Conservation (phyloP, 2,797 vertebrate species). For the Meda fulgida region DNA sequence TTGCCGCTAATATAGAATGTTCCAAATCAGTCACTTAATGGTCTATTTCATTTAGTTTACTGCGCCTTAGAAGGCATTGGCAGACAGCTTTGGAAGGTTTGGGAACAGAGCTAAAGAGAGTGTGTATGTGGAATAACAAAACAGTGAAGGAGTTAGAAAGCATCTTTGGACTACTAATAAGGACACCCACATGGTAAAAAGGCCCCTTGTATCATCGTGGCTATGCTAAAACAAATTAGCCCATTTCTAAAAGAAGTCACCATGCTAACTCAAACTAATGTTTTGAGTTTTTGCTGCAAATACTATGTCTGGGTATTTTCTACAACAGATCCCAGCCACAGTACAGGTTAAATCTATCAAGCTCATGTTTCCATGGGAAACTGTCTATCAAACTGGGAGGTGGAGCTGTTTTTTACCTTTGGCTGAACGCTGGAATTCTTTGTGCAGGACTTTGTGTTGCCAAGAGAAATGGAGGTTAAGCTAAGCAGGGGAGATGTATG, state of each 20-base stretch:
- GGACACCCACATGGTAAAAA: constrained; percentile 51
- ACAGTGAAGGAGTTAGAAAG: constrained; percentile 49
- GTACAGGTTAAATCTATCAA: constrained; percentile 72
- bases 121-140: constrained; percentile 47
- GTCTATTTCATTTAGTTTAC: background rate
- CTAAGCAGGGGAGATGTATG: constrained; percentile 78
- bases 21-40: constrained; percentile 7
- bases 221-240: constrained; percentile 44
- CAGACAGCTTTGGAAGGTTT: background rate
- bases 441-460: constrained; percentile 80
- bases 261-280: background rate
- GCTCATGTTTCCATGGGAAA: constrained; percentile 71
- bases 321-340: constrained; percentile 8
- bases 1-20: background rate
- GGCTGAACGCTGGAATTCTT: constrained; percentile 83
- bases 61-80: background rate
- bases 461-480: constrained; percentile 78
- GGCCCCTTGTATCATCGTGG: constrained; percentile 23
- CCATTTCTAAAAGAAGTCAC: background rate
- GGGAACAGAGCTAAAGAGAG: constrained; percentile 36
- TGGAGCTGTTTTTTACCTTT: constrained; percentile 77
- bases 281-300: constrained; percentile 9
- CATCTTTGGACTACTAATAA: constrained; percentile 63
- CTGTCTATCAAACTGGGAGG: constrained; percentile 63
- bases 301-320: constrained; percentile 19